Evolutionary conservation across 1,140 invertebrate genomes (phyloP).

Genomic region (Drosophila ercepeae): DNA sequence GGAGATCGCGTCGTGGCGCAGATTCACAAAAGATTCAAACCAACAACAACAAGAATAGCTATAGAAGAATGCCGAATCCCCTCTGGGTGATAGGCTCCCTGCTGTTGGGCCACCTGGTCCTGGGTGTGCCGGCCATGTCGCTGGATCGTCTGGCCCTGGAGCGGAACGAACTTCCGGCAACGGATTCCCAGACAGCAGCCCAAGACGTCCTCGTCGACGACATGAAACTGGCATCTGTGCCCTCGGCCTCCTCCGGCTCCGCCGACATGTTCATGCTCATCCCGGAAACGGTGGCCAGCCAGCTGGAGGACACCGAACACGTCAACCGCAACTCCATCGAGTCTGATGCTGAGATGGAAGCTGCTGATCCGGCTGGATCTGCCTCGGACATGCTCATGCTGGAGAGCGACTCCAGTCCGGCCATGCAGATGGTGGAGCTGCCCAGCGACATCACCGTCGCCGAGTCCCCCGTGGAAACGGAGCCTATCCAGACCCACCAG

Average conservation of each 20-base stretch:
- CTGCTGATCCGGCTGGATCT: conserved; percentile 18
- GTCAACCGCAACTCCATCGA: conserved; percentile 68
- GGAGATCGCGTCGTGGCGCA: conserved; percentile 65
- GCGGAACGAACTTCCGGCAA: conserved; percentile 65
- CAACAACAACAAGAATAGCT: conserved; percentile 1
- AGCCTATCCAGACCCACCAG: conserved; percentile 10
- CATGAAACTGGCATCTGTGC: conserved; percentile 67
- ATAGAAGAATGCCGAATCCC: conserved; percentile 4
- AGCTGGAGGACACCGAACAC: conserved; percentile 64
- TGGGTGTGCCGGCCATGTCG: conserved; percentile 56
- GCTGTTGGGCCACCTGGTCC: conserved; percentile 19
- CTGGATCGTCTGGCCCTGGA: conserved; percentile 74
- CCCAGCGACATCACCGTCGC: conserved; percentile 55
- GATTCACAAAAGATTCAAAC: neutral
- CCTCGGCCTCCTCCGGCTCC: conserved; percentile 49
- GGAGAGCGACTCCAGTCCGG: conserved; percentile 70
- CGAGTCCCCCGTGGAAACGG: conserved; percentile 25
- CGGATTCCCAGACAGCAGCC: neutral
- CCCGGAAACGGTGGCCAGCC: conserved; percentile 62
- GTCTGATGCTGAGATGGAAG: conserved; percentile 21
- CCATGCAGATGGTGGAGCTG: conserved; percentile 65
- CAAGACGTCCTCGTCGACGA: conserved; percentile 64
- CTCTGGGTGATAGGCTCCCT: conserved; percentile 13
- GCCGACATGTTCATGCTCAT: conserved; percentile 74
- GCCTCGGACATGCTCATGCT: conserved; percentile 75